phyloP scores from a whole-genome alignment of 1,140 invertebrate species.

The Daktulosphaira vitifoliae region DNA sequence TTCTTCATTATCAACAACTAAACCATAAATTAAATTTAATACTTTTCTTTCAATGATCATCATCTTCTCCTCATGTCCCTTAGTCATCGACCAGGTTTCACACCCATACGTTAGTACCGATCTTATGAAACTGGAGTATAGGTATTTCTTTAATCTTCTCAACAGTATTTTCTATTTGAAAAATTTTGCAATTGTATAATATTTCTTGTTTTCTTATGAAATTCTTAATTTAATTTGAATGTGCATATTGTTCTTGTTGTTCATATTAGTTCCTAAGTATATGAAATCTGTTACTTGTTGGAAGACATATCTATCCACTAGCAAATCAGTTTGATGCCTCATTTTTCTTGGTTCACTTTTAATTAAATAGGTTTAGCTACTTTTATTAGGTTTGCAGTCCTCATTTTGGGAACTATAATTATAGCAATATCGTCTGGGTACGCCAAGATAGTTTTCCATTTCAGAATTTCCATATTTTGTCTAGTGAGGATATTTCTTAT shows the following conservation, averaged over 20 bases:
- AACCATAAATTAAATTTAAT: too few relatives aligned
- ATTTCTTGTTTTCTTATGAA: not conserved
- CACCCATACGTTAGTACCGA: too few relatives aligned
- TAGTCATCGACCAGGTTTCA: too few relatives aligned
- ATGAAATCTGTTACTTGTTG: too few relatives aligned
- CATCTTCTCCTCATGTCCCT: too few relatives aligned
- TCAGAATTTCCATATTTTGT: constrained; percentile 6
- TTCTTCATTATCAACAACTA: too few relatives aligned
- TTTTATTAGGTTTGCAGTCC: not conserved
- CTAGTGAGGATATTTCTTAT: not conserved
- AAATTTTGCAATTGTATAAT: not conserved
- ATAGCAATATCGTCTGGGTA: constrained; percentile 33
- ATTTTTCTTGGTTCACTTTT: constrained; percentile 14
- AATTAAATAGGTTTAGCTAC: not conserved
- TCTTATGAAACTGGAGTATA: too few relatives aligned
- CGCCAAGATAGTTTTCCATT: constrained; percentile 18
- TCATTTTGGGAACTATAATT: not conserved
- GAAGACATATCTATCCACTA: too few relatives aligned
- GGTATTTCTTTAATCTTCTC: not conserved
- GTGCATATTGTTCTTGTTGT: not conserved
- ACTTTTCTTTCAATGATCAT: too few relatives aligned
- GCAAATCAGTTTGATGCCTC: too few relatives aligned
- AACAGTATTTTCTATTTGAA: not conserved
- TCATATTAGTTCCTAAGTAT: too few relatives aligned
- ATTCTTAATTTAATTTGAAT: not conserved